Evolutionary conservation across 2,113 vertebrate genomes (phyloP).

Genomic region (Lota lota): DNA sequence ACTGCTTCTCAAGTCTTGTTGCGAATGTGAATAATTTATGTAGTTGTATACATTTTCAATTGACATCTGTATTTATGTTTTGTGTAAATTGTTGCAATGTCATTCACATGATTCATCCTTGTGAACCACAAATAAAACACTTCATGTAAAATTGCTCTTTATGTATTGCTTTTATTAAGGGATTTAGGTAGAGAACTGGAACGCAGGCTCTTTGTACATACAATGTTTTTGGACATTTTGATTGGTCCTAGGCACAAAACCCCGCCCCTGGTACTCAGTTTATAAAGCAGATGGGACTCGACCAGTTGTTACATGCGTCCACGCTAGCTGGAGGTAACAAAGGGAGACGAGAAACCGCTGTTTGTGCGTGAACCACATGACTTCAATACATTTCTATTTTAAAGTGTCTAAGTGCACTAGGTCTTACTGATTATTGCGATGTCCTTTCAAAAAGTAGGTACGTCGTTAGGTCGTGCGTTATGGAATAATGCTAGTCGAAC

Average conservation of each 20-base stretch:
- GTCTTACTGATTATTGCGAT: constrained; percentile 20
- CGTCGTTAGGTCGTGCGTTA: constrained; percentile 34
- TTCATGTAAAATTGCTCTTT: not conserved
- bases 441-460: constrained; percentile 35
- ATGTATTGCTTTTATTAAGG: not conserved
- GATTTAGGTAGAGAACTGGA: not conserved
- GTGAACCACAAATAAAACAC: constrained; percentile 62
- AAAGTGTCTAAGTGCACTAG: not conserved
- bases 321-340: too few relatives aligned
- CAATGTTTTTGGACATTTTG: too few relatives aligned
- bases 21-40: constrained; percentile 58
- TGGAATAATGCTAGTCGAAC: constrained; percentile 33
- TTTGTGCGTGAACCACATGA: too few relatives aligned
- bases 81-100: constrained; percentile 42
- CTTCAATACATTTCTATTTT: too few relatives aligned
- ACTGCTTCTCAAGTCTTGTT: constrained; percentile 48
- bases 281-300: too few relatives aligned
- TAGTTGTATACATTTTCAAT: constrained; percentile 40
- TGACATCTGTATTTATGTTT: constrained; percentile 61
- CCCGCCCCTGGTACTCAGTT: too few relatives aligned
- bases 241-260: too few relatives aligned
- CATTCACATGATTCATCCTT: constrained; percentile 29
- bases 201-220: not conserved
- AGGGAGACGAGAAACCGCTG: too few relatives aligned
- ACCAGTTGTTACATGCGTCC: too few relatives aligned